A percentile compares a stretch with the other conserved stretches of the same genome.
phyloP scores from a whole-genome alignment of 2,113 vertebrate genomes.

The Aramus guarauna region DNA sequence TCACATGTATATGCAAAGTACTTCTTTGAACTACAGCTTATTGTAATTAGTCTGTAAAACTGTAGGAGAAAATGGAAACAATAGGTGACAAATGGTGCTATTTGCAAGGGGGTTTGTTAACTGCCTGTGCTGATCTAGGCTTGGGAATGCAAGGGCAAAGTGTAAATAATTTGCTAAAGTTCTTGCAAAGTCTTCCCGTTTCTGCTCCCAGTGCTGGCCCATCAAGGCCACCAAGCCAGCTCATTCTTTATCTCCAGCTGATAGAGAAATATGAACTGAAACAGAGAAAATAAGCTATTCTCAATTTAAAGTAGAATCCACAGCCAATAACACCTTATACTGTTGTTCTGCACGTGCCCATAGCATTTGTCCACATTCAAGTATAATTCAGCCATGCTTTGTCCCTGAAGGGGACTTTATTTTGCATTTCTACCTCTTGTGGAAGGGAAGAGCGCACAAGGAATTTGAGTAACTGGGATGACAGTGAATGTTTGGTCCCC shows the following conservation, averaged over 20 bases:
- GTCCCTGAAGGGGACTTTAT: not conserved
- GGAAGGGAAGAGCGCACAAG: not conserved
- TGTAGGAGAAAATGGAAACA: not conserved
- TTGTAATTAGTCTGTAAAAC: not conserved
- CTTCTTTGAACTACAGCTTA: not conserved
- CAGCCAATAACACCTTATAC: not conserved
- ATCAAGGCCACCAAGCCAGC: not conserved
- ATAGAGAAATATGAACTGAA: not conserved
- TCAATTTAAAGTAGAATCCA: not conserved
- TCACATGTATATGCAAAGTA: slow-evolving; percentile 8
- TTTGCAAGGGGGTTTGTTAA: not conserved
- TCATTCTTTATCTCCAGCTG: not conserved
- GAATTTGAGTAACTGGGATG: not conserved
- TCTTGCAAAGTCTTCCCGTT: not conserved
- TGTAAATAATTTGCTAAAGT: not conserved
- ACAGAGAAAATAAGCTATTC: not conserved
- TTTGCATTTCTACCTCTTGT: not conserved
- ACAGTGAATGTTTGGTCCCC: not conserved
- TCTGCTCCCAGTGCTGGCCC: not conserved
- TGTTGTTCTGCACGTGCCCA: not conserved
- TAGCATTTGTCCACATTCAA: not conserved
- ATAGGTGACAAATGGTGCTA: slow-evolving; percentile 6
- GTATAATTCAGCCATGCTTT: not conserved
- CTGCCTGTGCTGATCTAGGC: not conserved
- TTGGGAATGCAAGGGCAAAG: not conserved